Evolutionary conservation across 2,113 vertebrate species (phyloP).

Genomic region (Scophthalmus maximus): DNA sequence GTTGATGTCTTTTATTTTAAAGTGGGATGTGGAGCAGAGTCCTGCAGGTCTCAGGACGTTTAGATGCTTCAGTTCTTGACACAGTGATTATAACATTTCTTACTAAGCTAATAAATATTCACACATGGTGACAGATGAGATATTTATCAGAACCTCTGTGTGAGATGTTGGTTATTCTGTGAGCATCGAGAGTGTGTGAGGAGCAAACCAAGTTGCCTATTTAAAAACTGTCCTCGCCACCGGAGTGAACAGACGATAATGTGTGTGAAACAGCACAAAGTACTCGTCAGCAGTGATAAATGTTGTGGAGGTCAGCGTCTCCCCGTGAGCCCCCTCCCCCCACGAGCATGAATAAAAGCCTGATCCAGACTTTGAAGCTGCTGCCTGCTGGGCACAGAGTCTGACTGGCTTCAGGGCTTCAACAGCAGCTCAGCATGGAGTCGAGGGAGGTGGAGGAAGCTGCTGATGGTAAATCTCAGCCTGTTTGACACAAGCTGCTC

Average conservation of each 20-base stretch:
- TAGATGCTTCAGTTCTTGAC: too few species aligned
- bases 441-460: not conserved
- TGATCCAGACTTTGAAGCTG: constrained; percentile 54
- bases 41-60: too few species aligned
- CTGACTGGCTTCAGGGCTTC: constrained; percentile 31
- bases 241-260: too few species aligned
- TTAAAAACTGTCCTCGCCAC: constrained; percentile 20
- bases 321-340: not conserved
- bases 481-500: not conserved
- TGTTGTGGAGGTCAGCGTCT: constrained; percentile 9
- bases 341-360: constrained; percentile 24
- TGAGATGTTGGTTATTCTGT: constrained; percentile 32
- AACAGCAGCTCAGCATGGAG: constrained; percentile 10
- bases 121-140: not conserved
- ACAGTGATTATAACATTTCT: not conserved
- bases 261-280: too few species aligned
- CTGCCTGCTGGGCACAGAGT: constrained; percentile 35
- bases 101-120: not conserved
- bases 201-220: constrained; percentile 52
- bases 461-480: not conserved
- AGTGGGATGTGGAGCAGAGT: too few species aligned
- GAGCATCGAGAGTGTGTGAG: constrained; percentile 42
- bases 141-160: not conserved
- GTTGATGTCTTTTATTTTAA: too few species aligned
- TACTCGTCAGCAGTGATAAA: not conserved